Evolutionary conservation across 2,797 vertebrate genomes (phyloP).

Genomic region (Calcarius lapponicus): DNA sequence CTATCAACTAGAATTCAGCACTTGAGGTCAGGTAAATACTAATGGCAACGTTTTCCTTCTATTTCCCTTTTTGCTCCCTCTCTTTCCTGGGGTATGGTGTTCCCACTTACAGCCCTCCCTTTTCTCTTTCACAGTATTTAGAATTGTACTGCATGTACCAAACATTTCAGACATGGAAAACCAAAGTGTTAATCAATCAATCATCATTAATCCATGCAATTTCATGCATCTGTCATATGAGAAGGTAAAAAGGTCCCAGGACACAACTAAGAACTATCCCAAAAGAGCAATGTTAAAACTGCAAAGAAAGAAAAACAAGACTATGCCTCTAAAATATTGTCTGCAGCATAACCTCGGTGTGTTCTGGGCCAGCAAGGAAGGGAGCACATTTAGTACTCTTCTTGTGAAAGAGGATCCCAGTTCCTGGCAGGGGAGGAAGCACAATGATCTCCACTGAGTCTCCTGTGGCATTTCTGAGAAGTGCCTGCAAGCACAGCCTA

Average conservation of each 20-base stretch:
- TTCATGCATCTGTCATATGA: background rate
- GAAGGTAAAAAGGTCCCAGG: background rate
- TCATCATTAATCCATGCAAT: background rate
- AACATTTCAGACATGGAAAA: background rate
- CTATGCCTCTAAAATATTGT: background rate
- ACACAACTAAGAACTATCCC: background rate
- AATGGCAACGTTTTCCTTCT: background rate
- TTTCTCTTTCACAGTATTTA: background rate
- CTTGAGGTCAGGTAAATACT: background rate
- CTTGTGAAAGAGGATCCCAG: background rate
- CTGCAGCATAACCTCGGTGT: background rate
- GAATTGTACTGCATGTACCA: background rate
- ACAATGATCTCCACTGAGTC: fast-evolving
- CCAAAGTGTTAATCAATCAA: background rate
- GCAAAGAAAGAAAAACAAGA: background rate
- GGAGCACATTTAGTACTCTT: background rate
- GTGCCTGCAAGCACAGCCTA: background rate
- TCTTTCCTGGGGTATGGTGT: fast-evolving
- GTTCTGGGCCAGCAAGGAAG: background rate
- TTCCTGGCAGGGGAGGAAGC: background rate
- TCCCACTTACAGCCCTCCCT: background rate
- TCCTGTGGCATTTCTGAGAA: background rate
- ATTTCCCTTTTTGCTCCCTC: background rate
- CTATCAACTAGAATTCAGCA: background rate
- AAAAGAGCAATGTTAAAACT: background rate